These are phyloP conservation scores for Crocidura indochinensis DNA, from an alignment of 2,797 vertebrate species.

Conservation along the genomic window DNA sequence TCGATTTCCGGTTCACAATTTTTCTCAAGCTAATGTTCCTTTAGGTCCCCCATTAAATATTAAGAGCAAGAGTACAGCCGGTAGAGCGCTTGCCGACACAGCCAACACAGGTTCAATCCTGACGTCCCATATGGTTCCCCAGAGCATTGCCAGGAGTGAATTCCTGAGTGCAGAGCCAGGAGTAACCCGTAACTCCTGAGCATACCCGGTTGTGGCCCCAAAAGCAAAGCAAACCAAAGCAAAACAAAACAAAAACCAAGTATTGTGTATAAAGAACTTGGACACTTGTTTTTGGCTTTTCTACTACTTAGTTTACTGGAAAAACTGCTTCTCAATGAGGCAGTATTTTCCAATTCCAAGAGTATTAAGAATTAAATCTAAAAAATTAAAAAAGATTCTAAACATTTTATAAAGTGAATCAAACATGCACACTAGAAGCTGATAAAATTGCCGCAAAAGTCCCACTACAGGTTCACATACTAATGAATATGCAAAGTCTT, in stretches of 20 bases:
- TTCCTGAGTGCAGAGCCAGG: no score
- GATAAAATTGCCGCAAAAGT: neutral
- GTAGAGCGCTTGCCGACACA: no score
- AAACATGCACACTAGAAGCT: neutral
- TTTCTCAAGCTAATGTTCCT: neutral
- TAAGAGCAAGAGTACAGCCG: neutral
- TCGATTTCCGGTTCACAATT: conserved; percentile 42
- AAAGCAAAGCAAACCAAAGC: no score
- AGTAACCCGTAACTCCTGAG: no score
- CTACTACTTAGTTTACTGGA: neutral
- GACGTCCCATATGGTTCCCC: no score
- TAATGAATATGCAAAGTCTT: conserved; percentile 7
- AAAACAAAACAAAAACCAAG: no score
- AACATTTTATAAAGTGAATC: conserved; percentile 22
- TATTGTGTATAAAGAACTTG: no score
- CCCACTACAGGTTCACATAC: neutral
- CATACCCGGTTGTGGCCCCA: no score
- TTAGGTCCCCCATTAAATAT: no score
- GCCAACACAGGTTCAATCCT: no score
- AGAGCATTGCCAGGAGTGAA: no score
- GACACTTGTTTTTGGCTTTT: no score
- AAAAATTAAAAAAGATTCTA: neutral
- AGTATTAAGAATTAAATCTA: neutral
- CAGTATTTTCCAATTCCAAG: conserved; percentile 6
- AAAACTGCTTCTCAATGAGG: neutral